Percentiles rank a stretch among this genome's conserved stretches.
These are phyloP conservation scores for Emys orbicularis DNA, from an alignment of 2,797 vertebrate genomes.

Conservation along the genomic window DNA sequence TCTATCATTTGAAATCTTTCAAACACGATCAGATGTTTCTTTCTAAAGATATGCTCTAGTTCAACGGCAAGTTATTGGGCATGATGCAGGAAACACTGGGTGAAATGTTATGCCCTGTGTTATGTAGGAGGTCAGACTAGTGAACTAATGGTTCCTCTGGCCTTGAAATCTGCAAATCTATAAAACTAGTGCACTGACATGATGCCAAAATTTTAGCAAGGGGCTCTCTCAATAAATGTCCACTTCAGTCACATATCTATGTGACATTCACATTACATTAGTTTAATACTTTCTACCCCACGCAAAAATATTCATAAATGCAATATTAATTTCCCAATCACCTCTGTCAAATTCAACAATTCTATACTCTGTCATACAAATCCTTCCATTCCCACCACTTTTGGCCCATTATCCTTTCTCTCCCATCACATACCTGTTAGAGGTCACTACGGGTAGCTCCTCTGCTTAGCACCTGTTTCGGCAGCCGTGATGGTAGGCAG, in stretches of 20 bases:
- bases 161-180: background rate
- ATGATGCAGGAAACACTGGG: background rate
- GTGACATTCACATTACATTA: background rate
- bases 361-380: background rate
- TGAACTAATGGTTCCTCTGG: background rate
- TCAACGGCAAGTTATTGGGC: fast-evolving
- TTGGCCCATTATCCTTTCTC: background rate
- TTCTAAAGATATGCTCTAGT: background rate
- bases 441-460: background rate
- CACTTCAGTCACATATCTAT: background rate
- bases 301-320: background rate
- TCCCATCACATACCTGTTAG: background rate
- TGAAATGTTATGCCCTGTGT: background rate
- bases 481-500: background rate
- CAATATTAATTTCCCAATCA: background rate
- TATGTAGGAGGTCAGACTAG: background rate
- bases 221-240: background rate
- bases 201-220: background rate
- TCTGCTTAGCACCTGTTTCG: background rate
- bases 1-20: background rate
- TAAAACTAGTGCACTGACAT: background rate
- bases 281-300: background rate
- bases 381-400: background rate
- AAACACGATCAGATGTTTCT: background rate
- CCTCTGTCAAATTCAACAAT: background rate